phyloP scores from a whole-genome alignment of 2,113 vertebrate genomes.

The Polyodon spathula region DNA sequence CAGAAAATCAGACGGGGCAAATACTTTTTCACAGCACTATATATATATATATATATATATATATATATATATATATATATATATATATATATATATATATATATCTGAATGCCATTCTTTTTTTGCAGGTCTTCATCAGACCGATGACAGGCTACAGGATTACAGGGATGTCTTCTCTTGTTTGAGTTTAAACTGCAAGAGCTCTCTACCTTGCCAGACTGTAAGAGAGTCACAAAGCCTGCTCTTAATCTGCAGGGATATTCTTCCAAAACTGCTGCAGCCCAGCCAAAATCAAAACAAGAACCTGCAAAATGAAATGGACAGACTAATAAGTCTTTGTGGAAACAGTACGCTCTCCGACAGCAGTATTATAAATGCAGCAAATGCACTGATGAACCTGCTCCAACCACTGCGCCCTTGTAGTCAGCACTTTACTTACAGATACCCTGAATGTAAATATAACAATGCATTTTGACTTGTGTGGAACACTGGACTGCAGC shows the following conservation, averaged over 20 bases:
- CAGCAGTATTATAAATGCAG: conserved; percentile 14
- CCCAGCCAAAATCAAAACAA: conserved; percentile 34
- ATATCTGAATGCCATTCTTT: too few relatives aligned
- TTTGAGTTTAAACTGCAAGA: conserved; percentile 50
- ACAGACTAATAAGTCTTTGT: conserved; percentile 44
- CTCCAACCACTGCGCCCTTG: conserved; percentile 58
- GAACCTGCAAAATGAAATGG: conserved; percentile 37
- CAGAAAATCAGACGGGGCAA: too few relatives aligned
- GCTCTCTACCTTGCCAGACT: conserved; percentile 45
- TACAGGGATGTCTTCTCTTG: conserved; percentile 66
- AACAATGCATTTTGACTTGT: conserved; percentile 27
- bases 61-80: too few relatives aligned
- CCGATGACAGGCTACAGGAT: conserved; percentile 21
- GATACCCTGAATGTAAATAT: conserved; percentile 75
- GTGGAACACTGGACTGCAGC: neutral
- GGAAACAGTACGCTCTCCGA: conserved; percentile 5
- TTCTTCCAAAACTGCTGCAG: conserved; percentile 54
- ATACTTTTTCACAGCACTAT: too few relatives aligned
- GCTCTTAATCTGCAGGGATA: conserved; percentile 51
- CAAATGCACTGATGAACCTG: conserved; percentile 41
- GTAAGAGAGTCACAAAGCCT: conserved; percentile 54
- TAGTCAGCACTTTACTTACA: conserved; percentile 58
- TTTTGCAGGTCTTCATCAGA: too few relatives aligned
- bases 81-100: too few relatives aligned
- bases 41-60: too few relatives aligned